Base-by-base conservation (phyloP, 2,113 vertebrate species). In the Todiramphus saurophagus region DNA sequence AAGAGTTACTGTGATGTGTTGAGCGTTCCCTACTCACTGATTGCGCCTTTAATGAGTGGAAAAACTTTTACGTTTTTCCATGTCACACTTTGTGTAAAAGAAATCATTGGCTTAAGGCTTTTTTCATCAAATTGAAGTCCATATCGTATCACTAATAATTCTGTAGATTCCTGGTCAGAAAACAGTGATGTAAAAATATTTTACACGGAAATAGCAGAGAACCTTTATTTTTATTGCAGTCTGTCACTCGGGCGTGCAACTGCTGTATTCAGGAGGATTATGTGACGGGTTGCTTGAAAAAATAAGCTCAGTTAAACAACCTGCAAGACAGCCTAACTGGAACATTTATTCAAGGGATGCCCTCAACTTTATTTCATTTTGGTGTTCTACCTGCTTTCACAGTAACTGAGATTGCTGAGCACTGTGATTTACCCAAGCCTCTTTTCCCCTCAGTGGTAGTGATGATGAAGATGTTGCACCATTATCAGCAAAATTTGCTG, bases 391-490 rank as follows among this genome's bases (percentile, higher is more conserved):
- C 35, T 94, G 35, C 43, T 84, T 58, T 87, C 33, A 31, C 25
- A 78, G 0, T 19, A 80, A n/a, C 19, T 16, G 43, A 48, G 80
- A n/a, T 83, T 85, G 30, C 55, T 10, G 27, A 84, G 58, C 62
- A 23, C 44, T 66, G 58, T 77, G 56, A 87, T 68, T 94, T 63
- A 96, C 74, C 23, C 35, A 85, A 96, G 25, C 39, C 67, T 89
- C 80, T 94, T 96, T 60, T 94, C 90, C 66, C 91, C 62, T 94
- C 95, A 98, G 97, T 90, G 97, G 86, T 83, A 99, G 99, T 56
- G 99, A 99, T 64, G 99, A 99, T 21, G 99, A 98, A 87, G 98
- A 99, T 79, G 99, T 99, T 78, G 98, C 99, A 79, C 98, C 98
- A 0, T 93, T 99, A 97, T 99, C 99, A 75, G 98, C 98, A 72